These are phyloP conservation scores for Pinctada fucata DNA, from an alignment of 2,888 invertebrate genomes.

Conservation along the genomic window DNA sequence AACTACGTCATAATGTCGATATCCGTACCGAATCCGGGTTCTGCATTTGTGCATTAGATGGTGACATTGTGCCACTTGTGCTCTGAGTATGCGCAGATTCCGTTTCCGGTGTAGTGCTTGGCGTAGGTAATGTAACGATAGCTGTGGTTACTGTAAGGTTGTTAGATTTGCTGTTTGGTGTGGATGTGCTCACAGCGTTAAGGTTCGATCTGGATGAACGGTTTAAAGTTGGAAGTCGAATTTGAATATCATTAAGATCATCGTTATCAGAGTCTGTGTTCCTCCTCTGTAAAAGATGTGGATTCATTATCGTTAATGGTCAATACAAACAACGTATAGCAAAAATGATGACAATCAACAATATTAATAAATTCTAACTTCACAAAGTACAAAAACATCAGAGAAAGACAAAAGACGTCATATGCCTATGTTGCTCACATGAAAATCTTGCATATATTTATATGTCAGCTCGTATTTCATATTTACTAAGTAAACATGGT, in stretches of 20 bases:
- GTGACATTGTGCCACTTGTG: slow-evolving; percentile 59
- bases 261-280: slow-evolving; percentile 59
- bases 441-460: background rate
- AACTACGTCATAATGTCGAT: slow-evolving; percentile 62
- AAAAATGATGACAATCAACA: background rate
- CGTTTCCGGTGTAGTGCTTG: slow-evolving; percentile 69
- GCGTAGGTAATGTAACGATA: slow-evolving; percentile 66
- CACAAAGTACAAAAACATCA: background rate
- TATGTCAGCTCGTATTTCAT: too few species aligned
- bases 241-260: slow-evolving; percentile 72
- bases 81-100: slow-evolving; percentile 65
- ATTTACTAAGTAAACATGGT: too few species aligned
- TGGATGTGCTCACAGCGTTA: slow-evolving; percentile 57
- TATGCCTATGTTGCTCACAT: background rate
- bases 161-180: slow-evolving; percentile 63
- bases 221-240: slow-evolving; percentile 65
- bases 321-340: too few species aligned
- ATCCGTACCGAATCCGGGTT: slow-evolving; percentile 61
- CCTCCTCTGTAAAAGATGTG: slow-evolving; percentile 29
- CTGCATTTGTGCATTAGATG: slow-evolving; percentile 48
- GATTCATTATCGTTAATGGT: too few species aligned
- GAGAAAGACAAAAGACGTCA: background rate
- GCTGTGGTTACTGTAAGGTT: slow-evolving; percentile 70
- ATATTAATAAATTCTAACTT: background rate
- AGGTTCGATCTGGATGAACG: slow-evolving; percentile 68